phyloP scores from a whole-genome alignment of 2,797 vertebrate genomes.

The Somateria mollissima region DNA sequence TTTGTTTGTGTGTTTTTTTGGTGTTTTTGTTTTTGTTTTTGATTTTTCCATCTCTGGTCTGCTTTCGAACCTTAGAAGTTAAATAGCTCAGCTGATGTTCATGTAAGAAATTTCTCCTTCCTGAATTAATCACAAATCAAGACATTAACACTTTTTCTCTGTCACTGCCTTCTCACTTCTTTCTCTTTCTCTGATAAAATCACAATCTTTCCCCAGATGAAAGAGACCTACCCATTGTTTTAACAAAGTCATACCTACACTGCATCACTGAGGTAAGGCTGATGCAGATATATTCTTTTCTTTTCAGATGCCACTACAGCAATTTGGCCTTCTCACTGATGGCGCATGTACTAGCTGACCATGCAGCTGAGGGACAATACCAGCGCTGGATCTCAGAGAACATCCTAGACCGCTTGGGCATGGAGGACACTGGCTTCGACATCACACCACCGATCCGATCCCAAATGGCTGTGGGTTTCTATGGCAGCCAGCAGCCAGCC shows the following conservation, averaged over 20 bases:
- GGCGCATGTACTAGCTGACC: conserved; percentile 89
- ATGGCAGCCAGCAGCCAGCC: conserved; percentile 84
- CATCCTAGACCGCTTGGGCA: conserved; percentile 88
- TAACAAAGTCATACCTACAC: background rate
- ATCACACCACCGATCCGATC: conserved; percentile 80
- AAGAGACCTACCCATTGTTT: background rate
- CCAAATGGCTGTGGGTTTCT: conserved; percentile 91
- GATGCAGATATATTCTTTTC: background rate
- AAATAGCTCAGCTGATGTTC: background rate
- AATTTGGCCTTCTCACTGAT: conserved; percentile 93
- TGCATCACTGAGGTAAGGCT: background rate
- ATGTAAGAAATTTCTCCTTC: background rate
- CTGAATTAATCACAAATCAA: background rate
- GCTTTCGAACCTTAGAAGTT: background rate
- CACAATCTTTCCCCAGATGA: background rate
- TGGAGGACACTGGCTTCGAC: conserved; percentile 94
- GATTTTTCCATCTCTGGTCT: background rate
- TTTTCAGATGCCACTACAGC: conserved; percentile 93
- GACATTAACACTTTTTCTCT: background rate
- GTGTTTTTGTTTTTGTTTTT: background rate
- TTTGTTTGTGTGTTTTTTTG: background rate
- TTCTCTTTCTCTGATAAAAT: background rate
- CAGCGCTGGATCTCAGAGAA: conserved; percentile 91
- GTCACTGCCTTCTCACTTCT: background rate
- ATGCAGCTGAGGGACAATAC: conserved; percentile 84